Conservation (phyloP, 2,888 invertebrate species). For the Steinernema carpocapsae region DNA sequence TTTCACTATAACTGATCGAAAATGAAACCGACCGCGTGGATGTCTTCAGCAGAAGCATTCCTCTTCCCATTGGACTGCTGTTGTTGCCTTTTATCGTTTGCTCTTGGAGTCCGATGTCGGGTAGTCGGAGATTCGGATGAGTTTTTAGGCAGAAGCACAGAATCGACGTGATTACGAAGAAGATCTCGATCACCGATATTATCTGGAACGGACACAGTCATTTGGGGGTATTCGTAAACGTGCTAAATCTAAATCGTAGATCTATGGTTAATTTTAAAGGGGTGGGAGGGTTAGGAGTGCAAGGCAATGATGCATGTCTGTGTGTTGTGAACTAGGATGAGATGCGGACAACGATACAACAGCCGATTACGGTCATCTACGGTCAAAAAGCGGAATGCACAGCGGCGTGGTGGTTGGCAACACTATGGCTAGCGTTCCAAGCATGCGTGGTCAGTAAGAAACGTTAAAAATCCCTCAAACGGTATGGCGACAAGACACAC, state of each 20-base stretch:
- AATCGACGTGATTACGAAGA: conserved; percentile 93
- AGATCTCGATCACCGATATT: conserved; percentile 87
- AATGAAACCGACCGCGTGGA: conserved; percentile 2
- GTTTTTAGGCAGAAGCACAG: conserved; percentile 93
- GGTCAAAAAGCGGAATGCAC: conserved; percentile 12
- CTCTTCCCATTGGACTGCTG: conserved; percentile 18
- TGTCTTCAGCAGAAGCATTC: conserved; percentile 24
- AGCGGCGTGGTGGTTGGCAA: not conserved
- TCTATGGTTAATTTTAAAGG: conserved; percentile 13
- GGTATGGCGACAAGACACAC: not conserved
- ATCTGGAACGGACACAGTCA: conserved; percentile 76
- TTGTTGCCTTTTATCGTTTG: not conserved
- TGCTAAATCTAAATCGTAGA: not conserved
- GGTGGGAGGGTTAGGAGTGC: conserved; percentile 17
- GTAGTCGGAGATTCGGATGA: conserved; percentile 91
- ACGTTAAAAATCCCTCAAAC: conserved; percentile 16
- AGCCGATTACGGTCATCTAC: conserved; percentile 22
- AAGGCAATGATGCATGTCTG: conserved; percentile 10
- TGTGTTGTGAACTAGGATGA: conserved; percentile 6
- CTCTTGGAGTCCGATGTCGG: conserved; percentile 71
- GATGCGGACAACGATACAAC: conserved; percentile 27
- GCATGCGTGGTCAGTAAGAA: conserved; percentile 22
- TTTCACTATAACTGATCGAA: too few relatives aligned
- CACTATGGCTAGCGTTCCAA: not conserved
- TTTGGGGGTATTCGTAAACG: not conserved